Percentiles rank a stretch among this genome's conserved stretches.
Evolutionary conservation across 2,888 invertebrate species (phyloP).

Genomic region (Sycophila texana): DNA sequence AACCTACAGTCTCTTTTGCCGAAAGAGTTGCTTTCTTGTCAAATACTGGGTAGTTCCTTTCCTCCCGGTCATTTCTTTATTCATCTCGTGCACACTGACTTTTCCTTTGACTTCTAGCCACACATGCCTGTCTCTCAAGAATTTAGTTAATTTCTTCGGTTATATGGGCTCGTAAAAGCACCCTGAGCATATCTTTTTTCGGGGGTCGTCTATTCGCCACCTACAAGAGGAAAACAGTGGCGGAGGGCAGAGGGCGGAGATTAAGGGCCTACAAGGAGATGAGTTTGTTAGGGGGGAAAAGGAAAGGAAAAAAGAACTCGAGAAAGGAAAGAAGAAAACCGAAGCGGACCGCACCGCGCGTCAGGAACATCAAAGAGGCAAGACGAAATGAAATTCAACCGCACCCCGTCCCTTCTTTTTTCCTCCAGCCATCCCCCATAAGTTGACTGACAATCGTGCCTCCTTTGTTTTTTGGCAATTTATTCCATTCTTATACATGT

Average conservation of each 20-base stretch:
- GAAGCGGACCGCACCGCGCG: constrained; percentile 76
- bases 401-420: constrained; percentile 60
- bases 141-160: too few relatives aligned
- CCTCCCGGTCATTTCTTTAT: too few relatives aligned
- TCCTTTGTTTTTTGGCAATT: background rate
- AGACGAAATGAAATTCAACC: constrained; percentile 76
- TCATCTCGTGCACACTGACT: constrained; percentile 7
- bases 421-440: constrained; percentile 21
- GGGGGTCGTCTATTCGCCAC: background rate
- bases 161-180: too few relatives aligned
- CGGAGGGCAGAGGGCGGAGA: constrained; percentile 72
- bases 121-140: background rate
- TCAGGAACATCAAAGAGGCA: constrained; percentile 76
- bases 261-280: constrained; percentile 75
- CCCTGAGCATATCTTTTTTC: background rate
- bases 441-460: too few relatives aligned
- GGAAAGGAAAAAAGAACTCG: background rate
- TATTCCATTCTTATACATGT: too few relatives aligned
- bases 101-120: constrained; percentile 6
- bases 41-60: too few relatives aligned
- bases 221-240: constrained; percentile 57
- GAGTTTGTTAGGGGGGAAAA: constrained; percentile 74
- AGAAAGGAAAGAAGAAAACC: constrained; percentile 57
- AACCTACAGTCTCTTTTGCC: too few relatives aligned
- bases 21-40: too few relatives aligned